Evolutionary conservation across 2,797 vertebrate genomes (phyloP), one percentile per base, ranked within the genome.

Genomic region (Sciurus carolinensis): DNA sequence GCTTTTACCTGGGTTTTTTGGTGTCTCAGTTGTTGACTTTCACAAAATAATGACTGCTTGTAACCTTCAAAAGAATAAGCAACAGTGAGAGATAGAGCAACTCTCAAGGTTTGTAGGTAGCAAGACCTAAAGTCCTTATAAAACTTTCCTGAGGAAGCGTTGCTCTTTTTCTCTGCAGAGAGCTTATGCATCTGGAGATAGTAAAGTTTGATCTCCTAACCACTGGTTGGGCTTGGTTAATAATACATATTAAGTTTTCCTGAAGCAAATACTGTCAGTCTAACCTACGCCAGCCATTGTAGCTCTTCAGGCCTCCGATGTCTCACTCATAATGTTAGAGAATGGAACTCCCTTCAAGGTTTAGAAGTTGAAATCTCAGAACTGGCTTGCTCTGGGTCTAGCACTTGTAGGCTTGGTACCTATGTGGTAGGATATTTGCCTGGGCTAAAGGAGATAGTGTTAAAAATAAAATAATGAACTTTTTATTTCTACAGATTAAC

Each of bases 21-120:
- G 4, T 44, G n/a, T 83, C 80, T 64, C 39, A 64, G 17, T 94
- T 91, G 66, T 81, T 91, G 89, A 52, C 84, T 95, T 95, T 77
- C 52, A 76, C 64, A 73, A 89, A 94, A 72, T 83, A 83, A 79
- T n/a, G 39, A 71, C 50, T 79, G n/a, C 67, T 33, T 39, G 0
- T 72, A 6, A 67, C 20, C 59, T 84, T 93, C 33, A 39, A 72
- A 90, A 94, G 50, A 86, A 87, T 7, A 33, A 36, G 10, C 50
- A 52, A 22, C 44, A 66, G 6, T 80, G 28, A 82, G 11, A 39
- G 24, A 30, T 17, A 0, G 0, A 20, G 22, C 71, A 69, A 8
- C 26, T 59, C 24, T 52, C 12, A 20, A 77, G 52, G 15, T 47
- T 44, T 57, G 50, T 42, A 39, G 17, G 42, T 12, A 93, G 24